phyloP scores from a whole-genome alignment of 35 echinoderm and acorn worm species.

The Chiridota heheva region DNA sequence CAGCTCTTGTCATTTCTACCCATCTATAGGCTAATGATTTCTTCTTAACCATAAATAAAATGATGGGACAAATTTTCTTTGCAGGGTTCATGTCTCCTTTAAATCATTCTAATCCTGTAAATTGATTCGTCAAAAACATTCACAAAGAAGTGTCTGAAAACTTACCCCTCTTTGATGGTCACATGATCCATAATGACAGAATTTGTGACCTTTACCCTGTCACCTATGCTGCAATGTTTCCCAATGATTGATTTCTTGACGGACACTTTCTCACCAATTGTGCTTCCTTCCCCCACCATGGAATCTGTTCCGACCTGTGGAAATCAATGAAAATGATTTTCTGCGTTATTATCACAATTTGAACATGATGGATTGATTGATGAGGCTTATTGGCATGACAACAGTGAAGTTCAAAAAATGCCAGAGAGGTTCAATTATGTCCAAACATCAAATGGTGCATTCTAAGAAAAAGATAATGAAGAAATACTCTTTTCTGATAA shows the following conservation, averaged over 20 bases:
- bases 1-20: background rate
- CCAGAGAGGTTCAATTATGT: too few relatives aligned
- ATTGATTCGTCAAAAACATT: background rate
- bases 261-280: constrained; percentile 80
- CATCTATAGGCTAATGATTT: background rate
- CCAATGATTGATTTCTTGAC: constrained; percentile 95
- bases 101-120: background rate
- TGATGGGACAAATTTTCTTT: background rate
- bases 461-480: too few relatives aligned
- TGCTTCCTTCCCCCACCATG: constrained; percentile 84
- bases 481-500: too few relatives aligned
- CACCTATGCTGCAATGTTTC: constrained; percentile 86
- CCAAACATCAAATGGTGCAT: too few relatives aligned
- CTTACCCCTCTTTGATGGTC: constrained; percentile 93
- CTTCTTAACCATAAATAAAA: background rate
- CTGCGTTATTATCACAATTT: too few relatives aligned
- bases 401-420: too few relatives aligned
- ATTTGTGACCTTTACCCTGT: constrained; percentile 91
- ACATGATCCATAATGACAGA: constrained; percentile 98
- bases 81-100: background rate
- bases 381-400: too few relatives aligned
- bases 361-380: too few relatives aligned
- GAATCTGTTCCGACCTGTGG: constrained; percentile 85
- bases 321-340: background rate
- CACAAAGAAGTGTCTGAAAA: background rate